Evolutionary conservation across 2,113 vertebrate genomes (phyloP).

Genomic region (Isurus oxyrinchus): DNA sequence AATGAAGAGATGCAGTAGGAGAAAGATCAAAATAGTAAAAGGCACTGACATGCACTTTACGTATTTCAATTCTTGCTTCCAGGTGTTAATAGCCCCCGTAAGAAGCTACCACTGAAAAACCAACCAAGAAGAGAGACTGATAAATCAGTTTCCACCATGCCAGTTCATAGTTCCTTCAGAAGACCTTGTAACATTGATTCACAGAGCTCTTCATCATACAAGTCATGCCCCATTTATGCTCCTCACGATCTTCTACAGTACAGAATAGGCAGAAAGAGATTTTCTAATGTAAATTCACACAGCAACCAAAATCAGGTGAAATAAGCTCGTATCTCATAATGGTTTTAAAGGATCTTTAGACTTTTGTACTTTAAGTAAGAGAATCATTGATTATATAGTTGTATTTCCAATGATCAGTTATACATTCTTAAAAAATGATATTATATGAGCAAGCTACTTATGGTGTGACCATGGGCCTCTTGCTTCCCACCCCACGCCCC

Average conservation of each 20-base stretch:
- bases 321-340: background rate
- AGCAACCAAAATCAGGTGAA: constrained; percentile 11
- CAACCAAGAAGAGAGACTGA: background rate
- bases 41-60: background rate
- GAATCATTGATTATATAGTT: background rate
- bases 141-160: background rate
- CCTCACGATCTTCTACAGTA: background rate
- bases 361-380: background rate
- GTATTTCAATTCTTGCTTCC: background rate
- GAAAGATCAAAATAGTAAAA: background rate
- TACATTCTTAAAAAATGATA: background rate
- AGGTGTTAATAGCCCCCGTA: background rate
- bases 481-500: background rate
- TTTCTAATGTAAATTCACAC: background rate
- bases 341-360: background rate
- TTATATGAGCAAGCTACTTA: background rate
- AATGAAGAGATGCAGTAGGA: background rate
- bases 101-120: background rate
- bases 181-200: background rate
- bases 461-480: background rate
- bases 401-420: background rate
- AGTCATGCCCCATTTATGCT: background rate
- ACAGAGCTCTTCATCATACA: background rate
- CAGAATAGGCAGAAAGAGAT: background rate
- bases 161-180: background rate